Evolutionary conservation across 2,797 vertebrate genomes (phyloP).

Genomic region (Trematomus bernacchii): DNA sequence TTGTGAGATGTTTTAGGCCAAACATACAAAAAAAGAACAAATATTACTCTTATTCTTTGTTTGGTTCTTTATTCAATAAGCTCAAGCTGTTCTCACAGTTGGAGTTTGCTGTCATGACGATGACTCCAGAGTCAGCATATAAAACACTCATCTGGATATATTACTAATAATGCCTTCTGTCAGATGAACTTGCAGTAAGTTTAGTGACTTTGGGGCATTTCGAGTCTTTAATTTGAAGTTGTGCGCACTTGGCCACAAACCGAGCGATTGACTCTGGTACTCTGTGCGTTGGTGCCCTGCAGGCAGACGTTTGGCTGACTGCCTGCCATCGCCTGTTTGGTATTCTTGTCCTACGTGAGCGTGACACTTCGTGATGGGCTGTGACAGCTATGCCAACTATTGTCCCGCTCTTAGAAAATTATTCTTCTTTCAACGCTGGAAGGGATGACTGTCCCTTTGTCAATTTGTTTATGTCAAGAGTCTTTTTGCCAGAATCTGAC

Average conservation of each 20-base stretch:
- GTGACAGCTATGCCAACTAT: conserved; percentile 56
- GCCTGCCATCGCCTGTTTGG: conserved; percentile 3
- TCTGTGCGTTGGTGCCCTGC: conserved; percentile 11
- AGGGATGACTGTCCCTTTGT: conserved; percentile 51
- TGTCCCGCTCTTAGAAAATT: conserved; percentile 25
- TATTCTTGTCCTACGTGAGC: conserved; percentile 18
- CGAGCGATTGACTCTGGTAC: neutral
- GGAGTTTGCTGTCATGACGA: too few species aligned
- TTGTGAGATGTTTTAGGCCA: too few species aligned
- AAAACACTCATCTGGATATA: neutral
- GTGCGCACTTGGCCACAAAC: neutral
- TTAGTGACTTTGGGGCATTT: neutral
- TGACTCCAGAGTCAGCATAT: too few species aligned
- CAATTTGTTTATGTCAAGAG: conserved; percentile 47
- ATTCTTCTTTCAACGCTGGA: conserved; percentile 12
- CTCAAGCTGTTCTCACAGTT: too few species aligned
- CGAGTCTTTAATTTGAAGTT: neutral
- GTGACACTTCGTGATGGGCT: conserved; percentile 32
- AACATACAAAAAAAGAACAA: too few species aligned
- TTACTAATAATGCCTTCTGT: neutral
- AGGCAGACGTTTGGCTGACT: conserved; percentile 15
- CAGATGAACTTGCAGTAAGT: neutral
- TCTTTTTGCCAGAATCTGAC: conserved; percentile 24
- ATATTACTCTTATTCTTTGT: too few species aligned
- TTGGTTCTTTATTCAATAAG: too few species aligned